A percentile compares a stretch with the other conserved stretches of the same genome.
These are phyloP conservation scores for Chalcosyrphus nemorum DNA, from an alignment of 2,888 invertebrate species.

Conservation along the genomic window DNA sequence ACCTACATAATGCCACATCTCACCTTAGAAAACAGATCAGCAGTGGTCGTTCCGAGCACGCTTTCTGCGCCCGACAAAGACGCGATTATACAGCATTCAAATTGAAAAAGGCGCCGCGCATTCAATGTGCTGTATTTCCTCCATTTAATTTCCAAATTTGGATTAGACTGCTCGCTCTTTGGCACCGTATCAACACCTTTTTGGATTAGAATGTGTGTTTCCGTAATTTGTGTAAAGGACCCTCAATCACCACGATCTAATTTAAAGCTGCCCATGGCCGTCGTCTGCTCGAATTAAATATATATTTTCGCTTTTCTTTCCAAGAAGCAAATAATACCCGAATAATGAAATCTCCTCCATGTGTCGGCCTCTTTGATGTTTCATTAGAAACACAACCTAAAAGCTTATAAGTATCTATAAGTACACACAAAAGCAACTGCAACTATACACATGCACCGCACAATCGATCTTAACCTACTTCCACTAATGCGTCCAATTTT, in stretches of 20 bases:
- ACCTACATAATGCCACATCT: neutral
- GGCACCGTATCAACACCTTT: neutral
- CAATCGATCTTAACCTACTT: slow-evolving; percentile 48
- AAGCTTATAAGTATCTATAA: neutral
- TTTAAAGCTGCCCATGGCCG: slow-evolving; percentile 3
- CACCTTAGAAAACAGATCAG: too few species aligned
- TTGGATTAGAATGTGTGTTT: neutral
- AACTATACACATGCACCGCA: slow-evolving; percentile 12
- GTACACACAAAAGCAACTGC: slow-evolving; percentile 1
- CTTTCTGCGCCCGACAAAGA: neutral
- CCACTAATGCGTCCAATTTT: slow-evolving; percentile 24
- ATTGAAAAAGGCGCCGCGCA: neutral
- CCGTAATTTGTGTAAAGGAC: neutral
- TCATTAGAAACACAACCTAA: neutral
- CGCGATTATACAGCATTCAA: neutral
- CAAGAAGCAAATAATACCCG: slow-evolving; percentile 1
- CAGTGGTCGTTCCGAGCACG: neutral
- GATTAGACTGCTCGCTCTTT: neutral
- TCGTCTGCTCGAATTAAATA: neutral
- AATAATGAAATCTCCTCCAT: slow-evolving; percentile 6
- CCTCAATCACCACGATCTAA: neutral
- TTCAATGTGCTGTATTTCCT: neutral
- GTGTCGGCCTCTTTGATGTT: slow-evolving; percentile 23
- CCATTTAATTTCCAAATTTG: neutral
- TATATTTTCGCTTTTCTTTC: slow-evolving; percentile 20